A percentile compares a stretch with the other conserved stretches of the same genome.
These are phyloP conservation scores for Lepus europaeus DNA, from an alignment of 2,113 vertebrate species.

Conservation along the genomic window DNA sequence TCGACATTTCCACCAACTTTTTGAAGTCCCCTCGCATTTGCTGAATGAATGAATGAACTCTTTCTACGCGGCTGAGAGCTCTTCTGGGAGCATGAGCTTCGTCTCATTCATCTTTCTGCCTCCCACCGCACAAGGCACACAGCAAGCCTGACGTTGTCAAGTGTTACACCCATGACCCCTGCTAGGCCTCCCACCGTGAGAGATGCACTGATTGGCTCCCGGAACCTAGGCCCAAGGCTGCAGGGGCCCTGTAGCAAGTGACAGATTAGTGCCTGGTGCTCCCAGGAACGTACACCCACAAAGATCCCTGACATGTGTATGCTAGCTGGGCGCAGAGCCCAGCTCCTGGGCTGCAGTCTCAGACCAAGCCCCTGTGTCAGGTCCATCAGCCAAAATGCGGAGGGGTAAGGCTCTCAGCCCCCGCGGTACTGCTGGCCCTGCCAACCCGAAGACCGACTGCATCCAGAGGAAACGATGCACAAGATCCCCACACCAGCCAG, in stretches of 20 bases:
- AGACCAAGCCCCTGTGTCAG: neutral
- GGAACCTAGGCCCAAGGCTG: neutral
- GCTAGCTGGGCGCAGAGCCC: neutral
- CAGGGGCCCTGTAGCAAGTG: neutral
- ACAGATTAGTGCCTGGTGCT: neutral
- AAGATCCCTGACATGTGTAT: neutral
- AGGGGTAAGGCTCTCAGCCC: neutral
- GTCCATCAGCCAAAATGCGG: neutral
- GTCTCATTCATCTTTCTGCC: neutral
- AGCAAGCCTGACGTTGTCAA: conserved; percentile 11
- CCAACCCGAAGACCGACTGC: neutral
- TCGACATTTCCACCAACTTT: no score
- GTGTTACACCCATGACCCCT: neutral
- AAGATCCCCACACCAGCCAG: neutral
- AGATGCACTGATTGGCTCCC: neutral
- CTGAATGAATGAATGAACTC: neutral
- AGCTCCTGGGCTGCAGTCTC: neutral
- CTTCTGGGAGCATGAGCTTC: neutral
- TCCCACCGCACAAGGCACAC: neutral
- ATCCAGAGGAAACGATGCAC: neutral
- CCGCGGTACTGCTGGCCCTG: neutral
- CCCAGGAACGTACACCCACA: neutral
- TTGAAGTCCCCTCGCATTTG: neutral
- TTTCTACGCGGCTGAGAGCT: neutral
- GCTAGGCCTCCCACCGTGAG: neutral